A percentile compares a stretch with the other conserved stretches of the same genome.
Conservation (phyloP, 2,888 invertebrate genomes). For the Beris morrisii region DNA sequence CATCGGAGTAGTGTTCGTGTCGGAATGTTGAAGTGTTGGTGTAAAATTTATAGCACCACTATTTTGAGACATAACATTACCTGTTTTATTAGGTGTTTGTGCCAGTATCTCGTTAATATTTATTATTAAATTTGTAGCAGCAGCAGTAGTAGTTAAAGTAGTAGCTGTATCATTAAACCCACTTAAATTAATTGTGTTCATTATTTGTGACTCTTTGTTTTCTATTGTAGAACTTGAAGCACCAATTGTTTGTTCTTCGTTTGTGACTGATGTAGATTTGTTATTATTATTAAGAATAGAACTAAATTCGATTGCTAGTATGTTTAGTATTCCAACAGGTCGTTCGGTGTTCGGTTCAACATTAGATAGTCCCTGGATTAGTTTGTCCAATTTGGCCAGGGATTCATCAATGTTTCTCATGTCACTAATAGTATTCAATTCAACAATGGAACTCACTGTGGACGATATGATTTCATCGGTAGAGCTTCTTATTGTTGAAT, state of each 20-base stretch:
- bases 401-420: conserved; percentile 1
- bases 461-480: not conserved
- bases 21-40: conserved; percentile 7
- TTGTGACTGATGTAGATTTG: not conserved
- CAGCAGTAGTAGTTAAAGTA: conserved; percentile 11
- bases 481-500: too few species aligned
- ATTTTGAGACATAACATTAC: conserved; percentile 7
- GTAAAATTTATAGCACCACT: not conserved
- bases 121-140: conserved; percentile 12
- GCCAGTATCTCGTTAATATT: conserved; percentile 15
- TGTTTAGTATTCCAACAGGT: conserved; percentile 13
- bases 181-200: conserved; percentile 20
- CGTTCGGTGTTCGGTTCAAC: not conserved
- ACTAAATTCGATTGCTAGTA: conserved; percentile 25
- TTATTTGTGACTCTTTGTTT: conserved; percentile 4
- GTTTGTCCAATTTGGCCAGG: not conserved
- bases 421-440: conserved; percentile 1
- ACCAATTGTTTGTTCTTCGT: not conserved
- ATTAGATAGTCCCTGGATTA: not conserved
- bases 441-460: conserved; percentile 2
- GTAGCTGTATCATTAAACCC: conserved; percentile 10
- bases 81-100: conserved; percentile 11
- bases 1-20: not conserved
- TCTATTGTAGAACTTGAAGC: not conserved
- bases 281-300: conserved; percentile 20